Evolutionary conservation across 2,797 vertebrate species (phyloP), one percentile per base, ranked within the genome.

Genomic region (Propithecus perrieri): DNA sequence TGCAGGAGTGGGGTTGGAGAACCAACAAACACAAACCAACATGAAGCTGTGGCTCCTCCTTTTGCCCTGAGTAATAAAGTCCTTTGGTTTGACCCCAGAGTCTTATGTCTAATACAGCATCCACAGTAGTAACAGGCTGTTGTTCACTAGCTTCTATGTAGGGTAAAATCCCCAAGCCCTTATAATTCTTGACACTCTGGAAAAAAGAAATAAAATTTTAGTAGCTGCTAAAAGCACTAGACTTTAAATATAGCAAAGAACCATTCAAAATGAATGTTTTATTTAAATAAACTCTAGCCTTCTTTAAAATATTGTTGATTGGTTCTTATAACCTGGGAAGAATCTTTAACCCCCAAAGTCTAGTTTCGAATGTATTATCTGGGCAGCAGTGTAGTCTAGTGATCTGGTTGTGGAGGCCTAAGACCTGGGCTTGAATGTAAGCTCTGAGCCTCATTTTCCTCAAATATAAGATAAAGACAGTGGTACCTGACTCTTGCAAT

Each of bases 281-380:
- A 63, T 80, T 41, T 63, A 81, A 92, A 74, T 79, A 59, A 85
- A 79, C 18, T 87, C 22, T 72, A 48, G 2, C 18, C 11, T 88
- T 94, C 57, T 80, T 87, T 43, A 83, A 76, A 94, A 33, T 87
- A 84, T 74, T 69, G 61, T 69, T 30, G 14, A 71, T 46, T 95
- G 17, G 5, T 72, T 87, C 30, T 85, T 61, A 55, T 28, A 41
- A 79, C 79, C 48, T 88, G 43, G n/a, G 89, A 81, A 9, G 15
- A 65, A 67, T 53, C 20, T 22, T 76, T 30, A 90, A 92, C 1
- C 4, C 26, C 20, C 7, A 41, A 72, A 71, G 14, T 86, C 38
- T 50, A 88, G 15, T 71, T 91, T 95, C 9, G 83, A 69, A 83
- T 38, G 9, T 26, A 26, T 30, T 50, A 38, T 53, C 35, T 48